A percentile compares a stretch with the other conserved stretches of the same genome.
Conservation (phyloP, 2,113 vertebrate genomes). For the Neoarius graeffei region DNA sequence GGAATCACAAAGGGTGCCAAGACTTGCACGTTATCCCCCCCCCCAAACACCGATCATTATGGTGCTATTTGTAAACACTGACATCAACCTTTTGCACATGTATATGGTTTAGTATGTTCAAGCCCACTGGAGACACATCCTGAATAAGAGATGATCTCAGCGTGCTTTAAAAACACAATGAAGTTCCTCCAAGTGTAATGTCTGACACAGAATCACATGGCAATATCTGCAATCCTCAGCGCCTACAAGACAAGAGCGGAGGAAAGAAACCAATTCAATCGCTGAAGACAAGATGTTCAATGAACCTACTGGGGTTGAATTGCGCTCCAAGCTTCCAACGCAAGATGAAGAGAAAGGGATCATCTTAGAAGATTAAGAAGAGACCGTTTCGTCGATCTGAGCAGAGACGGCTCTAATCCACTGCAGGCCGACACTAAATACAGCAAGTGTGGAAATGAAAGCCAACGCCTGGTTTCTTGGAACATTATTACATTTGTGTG, state of each 20-base stretch:
- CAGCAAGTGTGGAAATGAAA: neutral
- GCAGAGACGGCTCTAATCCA: neutral
- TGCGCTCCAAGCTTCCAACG: neutral
- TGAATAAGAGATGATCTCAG: neutral
- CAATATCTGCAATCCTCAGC: neutral
- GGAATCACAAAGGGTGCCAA: neutral
- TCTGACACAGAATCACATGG: neutral
- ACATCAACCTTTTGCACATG: neutral
- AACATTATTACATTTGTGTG: neutral
- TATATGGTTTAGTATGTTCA: neutral
- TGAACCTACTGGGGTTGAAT: neutral
- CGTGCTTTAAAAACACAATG: neutral
- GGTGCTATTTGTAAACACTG: slow-evolving; percentile 27
- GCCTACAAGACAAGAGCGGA: no score
- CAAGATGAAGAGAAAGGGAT: neutral
- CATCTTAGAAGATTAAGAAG: neutral
- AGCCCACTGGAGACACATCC: neutral
- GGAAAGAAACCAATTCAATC: neutral
- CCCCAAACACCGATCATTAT: neutral
- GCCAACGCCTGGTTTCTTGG: neutral
- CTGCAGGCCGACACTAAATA: neutral
- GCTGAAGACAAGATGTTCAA: neutral
- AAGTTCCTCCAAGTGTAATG: neutral
- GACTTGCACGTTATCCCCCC: neutral
- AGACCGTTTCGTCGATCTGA: neutral